A percentile compares a stretch with the other conserved stretches of the same genome.
These are phyloP conservation scores for Falco punctatus DNA, from an alignment of 2,113 vertebrate genomes.

Conservation along the genomic window DNA sequence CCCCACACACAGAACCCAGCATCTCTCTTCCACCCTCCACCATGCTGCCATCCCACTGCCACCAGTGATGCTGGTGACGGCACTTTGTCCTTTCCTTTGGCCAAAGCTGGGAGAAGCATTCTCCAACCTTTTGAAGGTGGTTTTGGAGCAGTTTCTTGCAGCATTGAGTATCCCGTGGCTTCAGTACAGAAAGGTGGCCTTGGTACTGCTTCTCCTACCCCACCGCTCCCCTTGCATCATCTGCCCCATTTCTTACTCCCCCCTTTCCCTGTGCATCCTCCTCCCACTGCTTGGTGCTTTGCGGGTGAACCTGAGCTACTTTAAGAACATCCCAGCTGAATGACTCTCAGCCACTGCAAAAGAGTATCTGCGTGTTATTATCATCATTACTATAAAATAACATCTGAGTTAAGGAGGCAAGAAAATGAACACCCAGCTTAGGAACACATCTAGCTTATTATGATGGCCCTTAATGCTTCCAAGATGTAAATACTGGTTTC, in stretches of 20 bases:
- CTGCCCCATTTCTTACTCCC: background rate
- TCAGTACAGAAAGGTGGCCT: background rate
- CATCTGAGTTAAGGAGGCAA: background rate
- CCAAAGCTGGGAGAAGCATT: background rate
- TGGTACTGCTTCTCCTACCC: background rate
- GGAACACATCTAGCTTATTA: background rate
- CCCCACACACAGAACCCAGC: background rate
- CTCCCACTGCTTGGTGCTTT: background rate
- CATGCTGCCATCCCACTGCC: accelerated
- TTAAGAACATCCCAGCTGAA: background rate
- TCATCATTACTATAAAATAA: background rate
- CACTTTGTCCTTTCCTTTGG: background rate
- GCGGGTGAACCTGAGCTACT: background rate
- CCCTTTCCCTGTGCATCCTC: background rate
- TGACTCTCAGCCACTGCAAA: background rate
- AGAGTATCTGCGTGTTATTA: background rate
- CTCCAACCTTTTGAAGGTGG: background rate
- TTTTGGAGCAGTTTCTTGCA: background rate
- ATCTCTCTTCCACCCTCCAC: background rate
- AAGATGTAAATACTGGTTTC: conserved; percentile 13
- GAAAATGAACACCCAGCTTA: background rate
- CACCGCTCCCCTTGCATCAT: background rate
- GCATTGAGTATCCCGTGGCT: background rate
- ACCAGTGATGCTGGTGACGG: background rate
- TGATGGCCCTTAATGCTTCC: background rate